Evolutionary conservation across 92 coral and sea anemone genomes (phyloP), one percentile per base, ranked within the genome.

Genomic region (Heliopora coerulea): DNA sequence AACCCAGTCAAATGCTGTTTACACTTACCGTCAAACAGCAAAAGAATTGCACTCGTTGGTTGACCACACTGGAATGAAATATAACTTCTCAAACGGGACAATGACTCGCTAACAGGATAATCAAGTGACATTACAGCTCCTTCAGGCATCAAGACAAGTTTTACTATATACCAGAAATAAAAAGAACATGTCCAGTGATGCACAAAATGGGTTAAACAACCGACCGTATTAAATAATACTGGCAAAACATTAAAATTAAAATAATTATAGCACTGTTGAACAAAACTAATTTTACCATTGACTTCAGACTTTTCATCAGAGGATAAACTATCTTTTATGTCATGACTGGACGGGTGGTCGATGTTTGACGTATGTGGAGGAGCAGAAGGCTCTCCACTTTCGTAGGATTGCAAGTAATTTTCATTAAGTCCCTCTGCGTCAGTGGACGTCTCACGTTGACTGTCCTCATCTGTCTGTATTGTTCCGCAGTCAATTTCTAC

Each of bases 81-180:
- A 60, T 86, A 91, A 56, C 46, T 72, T 79, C 92, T 90, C 27
- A 93, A 78, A 52, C 83, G 89, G 24, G 84, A 78, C 65, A 93
- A 80, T 40, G 82, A 57, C 68, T 89, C 91, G 48, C 79, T 86
- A 40, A 77, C 60, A 32, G 89, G 79, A 75, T 91, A 90, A 10
- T 56, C 78, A 85, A 88, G 75, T 28, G 83, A 54, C 31, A 85
- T 54, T 9, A 93, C 88, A 13, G 86, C 89, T 21, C 96, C 98
- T 32, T 93, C 93, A 9, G 98, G 95, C 96, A 90, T 93, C 24
- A 90, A 81, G 74, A 93, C 85, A 68, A 93, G 87, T 58, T 90
- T 90, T 25, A 93, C 98, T 93, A 64, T 12, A 82, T n/a, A 75
- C 32, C 37, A 73, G 27, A 76, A 8, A 56, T 14, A 56, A 17